A percentile compares a stretch with the other conserved stretches of the same genome.
These are phyloP conservation scores for Maniola hyperantus DNA, from an alignment of 2,888 invertebrate species.

Conservation along the genomic window DNA sequence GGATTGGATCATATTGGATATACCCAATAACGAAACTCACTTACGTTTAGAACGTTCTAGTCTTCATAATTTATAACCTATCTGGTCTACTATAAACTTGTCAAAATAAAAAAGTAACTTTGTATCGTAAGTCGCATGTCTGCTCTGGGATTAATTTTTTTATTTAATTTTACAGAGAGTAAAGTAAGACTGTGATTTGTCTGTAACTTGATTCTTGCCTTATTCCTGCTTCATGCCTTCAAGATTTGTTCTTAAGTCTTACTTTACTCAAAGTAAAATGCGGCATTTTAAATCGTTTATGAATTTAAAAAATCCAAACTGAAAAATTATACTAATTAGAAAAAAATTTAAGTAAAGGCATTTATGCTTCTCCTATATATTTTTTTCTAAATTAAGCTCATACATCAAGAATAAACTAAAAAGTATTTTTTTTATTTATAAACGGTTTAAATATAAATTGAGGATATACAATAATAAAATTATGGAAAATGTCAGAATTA, in stretches of 20 bases:
- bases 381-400: too few species aligned
- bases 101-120: not conserved
- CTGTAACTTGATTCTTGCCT: slow-evolving; percentile 18
- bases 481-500: too few species aligned
- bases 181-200: slow-evolving; percentile 10
- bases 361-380: too few species aligned
- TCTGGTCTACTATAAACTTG: too few species aligned
- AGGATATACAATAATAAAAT: slow-evolving; percentile 18
- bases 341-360: not conserved
- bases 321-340: slow-evolving; percentile 9
- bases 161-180: slow-evolving; percentile 10
- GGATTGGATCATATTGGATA: too few species aligned
- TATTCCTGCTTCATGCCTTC: slow-evolving; percentile 16
- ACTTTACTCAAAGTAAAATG: slow-evolving; percentile 28
- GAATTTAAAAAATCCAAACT: slow-evolving; percentile 24
- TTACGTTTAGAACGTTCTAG: too few species aligned
- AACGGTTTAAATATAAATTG: slow-evolving; percentile 25
- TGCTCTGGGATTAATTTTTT: slow-evolving; percentile 9
- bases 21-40: too few species aligned
- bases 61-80: too few species aligned
- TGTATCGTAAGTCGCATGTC: not conserved
- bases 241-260: not conserved
- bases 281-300: slow-evolving; percentile 25
- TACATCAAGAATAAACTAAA: too few species aligned
- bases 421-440: slow-evolving; percentile 28